These are phyloP conservation scores for Amorpha juglandis DNA, from an alignment of 2,888 invertebrate genomes.

Conservation along the genomic window DNA sequence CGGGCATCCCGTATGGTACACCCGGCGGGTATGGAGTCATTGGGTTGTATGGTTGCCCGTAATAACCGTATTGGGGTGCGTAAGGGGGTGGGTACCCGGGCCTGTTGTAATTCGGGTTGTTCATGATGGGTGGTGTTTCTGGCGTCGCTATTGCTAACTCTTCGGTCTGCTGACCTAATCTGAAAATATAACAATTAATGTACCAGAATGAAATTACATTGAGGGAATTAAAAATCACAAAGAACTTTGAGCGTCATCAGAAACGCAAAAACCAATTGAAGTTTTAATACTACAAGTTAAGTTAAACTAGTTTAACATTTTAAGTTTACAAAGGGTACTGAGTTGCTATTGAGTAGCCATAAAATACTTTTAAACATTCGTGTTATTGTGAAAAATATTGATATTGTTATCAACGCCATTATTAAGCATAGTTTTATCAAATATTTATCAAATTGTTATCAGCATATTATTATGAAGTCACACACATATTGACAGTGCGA, in stretches of 20 bases:
- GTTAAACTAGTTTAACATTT: too few relatives aligned
- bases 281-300: too few relatives aligned
- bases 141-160: slow-evolving; percentile 61
- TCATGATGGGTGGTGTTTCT: slow-evolving; percentile 64
- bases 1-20: slow-evolving; percentile 57
- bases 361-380: neutral
- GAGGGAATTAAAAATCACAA: neutral
- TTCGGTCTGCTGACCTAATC: slow-evolving; percentile 75
- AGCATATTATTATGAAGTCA: slow-evolving; percentile 7
- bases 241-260: neutral
- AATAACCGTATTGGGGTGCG: slow-evolving; percentile 59
- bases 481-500: neutral
- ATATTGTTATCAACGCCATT: slow-evolving; percentile 14
- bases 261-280: neutral
- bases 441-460: slow-evolving; percentile 23
- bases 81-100: slow-evolving; percentile 59
- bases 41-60: slow-evolving; percentile 58
- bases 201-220: slow-evolving; percentile 8
- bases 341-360: too few relatives aligned
- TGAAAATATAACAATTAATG: slow-evolving; percentile 47
- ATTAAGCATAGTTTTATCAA: slow-evolving; percentile 27
- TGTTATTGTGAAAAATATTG: neutral
- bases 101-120: slow-evolving; percentile 68
- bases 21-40: slow-evolving; percentile 64
- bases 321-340: too few relatives aligned